These are phyloP conservation scores for Pangasius larnaudii DNA, from an alignment of 2,797 vertebrate genomes.

Conservation along the genomic window DNA sequence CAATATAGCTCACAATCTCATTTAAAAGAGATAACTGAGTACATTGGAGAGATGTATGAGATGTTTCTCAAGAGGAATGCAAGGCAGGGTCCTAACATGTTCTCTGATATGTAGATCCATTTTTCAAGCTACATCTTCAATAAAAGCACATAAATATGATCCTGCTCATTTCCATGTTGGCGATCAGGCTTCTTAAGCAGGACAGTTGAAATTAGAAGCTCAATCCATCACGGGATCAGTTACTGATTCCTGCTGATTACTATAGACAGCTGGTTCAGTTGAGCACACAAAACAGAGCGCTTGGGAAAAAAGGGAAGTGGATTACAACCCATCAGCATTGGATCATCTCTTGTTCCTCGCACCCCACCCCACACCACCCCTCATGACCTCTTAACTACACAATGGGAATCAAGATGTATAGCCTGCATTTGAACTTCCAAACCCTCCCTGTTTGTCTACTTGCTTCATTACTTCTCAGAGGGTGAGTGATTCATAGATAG, in stretches of 20 bases:
- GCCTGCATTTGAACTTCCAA: constrained; percentile 48
- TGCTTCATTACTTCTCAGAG: constrained; percentile 38
- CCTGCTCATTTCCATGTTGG: constrained; percentile 45
- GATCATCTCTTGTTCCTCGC: constrained; percentile 33
- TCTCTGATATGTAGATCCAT: constrained; percentile 41
- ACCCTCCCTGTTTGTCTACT: constrained; percentile 27
- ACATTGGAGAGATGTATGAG: constrained; percentile 6
- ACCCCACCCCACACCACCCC: constrained; percentile 14
- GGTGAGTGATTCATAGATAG: constrained; percentile 43
- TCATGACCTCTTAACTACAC: constrained; percentile 36
- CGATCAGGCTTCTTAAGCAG: constrained; percentile 43
- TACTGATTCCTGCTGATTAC: constrained; percentile 51
- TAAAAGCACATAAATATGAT: constrained; percentile 51
- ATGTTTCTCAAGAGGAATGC: constrained; percentile 43
- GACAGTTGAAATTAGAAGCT: constrained; percentile 52
- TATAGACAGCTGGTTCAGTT: constrained; percentile 52
- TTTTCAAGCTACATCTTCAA: constrained; percentile 51
- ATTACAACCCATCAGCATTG: constrained; percentile 46
- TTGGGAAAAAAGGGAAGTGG: constrained; percentile 43
- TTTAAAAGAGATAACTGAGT: neutral
- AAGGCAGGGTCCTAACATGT: constrained; percentile 50
- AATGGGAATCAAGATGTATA: constrained; percentile 33
- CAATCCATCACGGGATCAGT: constrained; percentile 59
- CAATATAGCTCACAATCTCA: neutral
- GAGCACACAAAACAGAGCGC: constrained; percentile 41